These are phyloP conservation scores for Labroides dimidiatus DNA, from an alignment of 2,797 vertebrate species.

Conservation along the genomic window DNA sequence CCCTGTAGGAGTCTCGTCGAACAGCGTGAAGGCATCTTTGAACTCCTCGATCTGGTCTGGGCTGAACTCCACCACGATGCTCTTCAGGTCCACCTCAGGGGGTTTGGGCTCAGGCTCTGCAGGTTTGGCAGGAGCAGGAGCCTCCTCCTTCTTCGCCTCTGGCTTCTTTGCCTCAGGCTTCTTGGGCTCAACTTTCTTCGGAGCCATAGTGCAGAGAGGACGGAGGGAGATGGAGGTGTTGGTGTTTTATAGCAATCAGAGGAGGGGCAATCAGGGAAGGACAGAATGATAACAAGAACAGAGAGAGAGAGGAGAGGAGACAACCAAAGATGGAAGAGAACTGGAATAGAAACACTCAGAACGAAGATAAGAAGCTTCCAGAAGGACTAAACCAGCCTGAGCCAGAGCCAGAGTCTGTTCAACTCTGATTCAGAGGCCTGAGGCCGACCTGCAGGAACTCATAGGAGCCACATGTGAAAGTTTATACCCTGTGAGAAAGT, in stretches of 20 bases:
- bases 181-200: conserved; percentile 85
- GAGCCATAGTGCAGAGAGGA: conserved; percentile 73
- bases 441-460: not conserved
- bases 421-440: not conserved
- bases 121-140: conserved; percentile 72
- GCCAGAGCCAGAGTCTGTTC: conserved; percentile 2
- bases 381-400: not conserved
- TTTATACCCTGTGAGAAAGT: not conserved
- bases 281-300: not conserved
- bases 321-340: conserved; percentile 68
- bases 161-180: conserved; percentile 81
- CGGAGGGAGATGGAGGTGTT: not conserved
- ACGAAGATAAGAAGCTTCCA: conserved; percentile 38
- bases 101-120: conserved; percentile 77
- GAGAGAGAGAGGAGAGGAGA: not conserved
- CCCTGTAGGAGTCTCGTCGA: conserved; percentile 89
- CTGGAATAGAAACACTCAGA: conserved; percentile 65
- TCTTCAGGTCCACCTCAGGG: conserved; percentile 88
- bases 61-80: conserved; percentile 84
- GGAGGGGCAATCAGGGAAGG: not conserved
- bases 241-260: conserved; percentile 34
- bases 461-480: not conserved
- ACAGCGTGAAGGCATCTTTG: conserved; percentile 93
- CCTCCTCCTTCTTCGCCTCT: conserved; percentile 73
- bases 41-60: conserved; percentile 88